phyloP scores from a whole-genome alignment of 2,888 invertebrate genomes.

The Panopea generosa region DNA sequence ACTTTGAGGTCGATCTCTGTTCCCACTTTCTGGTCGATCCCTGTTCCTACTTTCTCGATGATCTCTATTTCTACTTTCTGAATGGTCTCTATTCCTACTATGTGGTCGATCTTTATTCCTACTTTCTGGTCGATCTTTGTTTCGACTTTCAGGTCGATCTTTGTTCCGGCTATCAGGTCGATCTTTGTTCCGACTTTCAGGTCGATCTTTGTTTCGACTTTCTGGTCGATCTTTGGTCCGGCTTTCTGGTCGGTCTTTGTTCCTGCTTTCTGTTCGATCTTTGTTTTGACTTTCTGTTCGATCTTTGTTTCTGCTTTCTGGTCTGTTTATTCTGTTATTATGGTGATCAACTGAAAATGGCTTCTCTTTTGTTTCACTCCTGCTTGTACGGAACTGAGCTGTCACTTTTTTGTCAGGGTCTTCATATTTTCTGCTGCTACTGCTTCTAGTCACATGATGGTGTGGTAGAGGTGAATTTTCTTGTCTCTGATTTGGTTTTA shows the following conservation, averaged over 20 bases:
- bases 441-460: neutral
- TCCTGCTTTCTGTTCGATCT: neutral
- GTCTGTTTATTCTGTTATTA: neutral
- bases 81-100: neutral
- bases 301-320: neutral
- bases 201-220: no score
- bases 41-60: no score
- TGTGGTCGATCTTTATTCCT: no score
- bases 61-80: neutral
- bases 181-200: no score
- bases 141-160: no score
- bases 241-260: neutral
- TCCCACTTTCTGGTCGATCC: no score
- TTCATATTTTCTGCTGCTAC: conserved; percentile 19
- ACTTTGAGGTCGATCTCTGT: no score
- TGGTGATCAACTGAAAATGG: no score
- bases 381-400: conserved; percentile 20
- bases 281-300: no score
- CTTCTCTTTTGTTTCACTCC: conserved; percentile 5
- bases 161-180: no score
- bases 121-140: no score
- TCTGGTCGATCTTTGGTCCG: no score
- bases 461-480: neutral
- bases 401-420: conserved; percentile 14
- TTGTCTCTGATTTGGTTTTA: neutral